phyloP scores from a whole-genome alignment of 2,888 invertebrate genomes.

The Cheilosia vulpina region DNA sequence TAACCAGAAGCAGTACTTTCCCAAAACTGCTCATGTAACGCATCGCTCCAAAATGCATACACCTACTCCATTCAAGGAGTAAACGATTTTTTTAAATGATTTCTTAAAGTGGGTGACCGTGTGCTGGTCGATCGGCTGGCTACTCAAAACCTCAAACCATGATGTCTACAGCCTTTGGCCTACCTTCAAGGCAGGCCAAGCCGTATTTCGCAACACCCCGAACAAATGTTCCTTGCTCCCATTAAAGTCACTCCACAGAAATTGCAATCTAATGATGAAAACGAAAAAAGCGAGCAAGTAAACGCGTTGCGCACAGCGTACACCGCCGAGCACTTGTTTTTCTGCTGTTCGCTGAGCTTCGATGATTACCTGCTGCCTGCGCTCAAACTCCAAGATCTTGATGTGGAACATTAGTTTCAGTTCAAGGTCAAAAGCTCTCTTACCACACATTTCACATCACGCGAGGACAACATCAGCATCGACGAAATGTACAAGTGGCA shows the following conservation, averaged over 20 bases:
- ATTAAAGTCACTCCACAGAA: constrained; percentile 56
- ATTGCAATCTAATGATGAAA: constrained; percentile 35
- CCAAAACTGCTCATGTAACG: too few relatives aligned
- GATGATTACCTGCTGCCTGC: constrained; percentile 40
- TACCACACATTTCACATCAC: constrained; percentile 42
- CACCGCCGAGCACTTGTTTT: constrained; percentile 16
- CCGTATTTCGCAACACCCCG: constrained; percentile 52
- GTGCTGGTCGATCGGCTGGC: constrained; percentile 16
- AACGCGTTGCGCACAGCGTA: constrained; percentile 49
- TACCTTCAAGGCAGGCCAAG: constrained; percentile 65
- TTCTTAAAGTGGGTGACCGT: constrained; percentile 23
- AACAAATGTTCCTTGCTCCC: constrained; percentile 61
- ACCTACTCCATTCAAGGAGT: background rate
- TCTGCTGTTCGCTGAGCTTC: constrained; percentile 5
- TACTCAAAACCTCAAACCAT: constrained; percentile 40
- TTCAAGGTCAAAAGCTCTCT: constrained; percentile 73
- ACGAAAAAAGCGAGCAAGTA: constrained; percentile 5
- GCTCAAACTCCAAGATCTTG: constrained; percentile 54
- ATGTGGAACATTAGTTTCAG: constrained; percentile 74
- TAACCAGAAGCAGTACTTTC: too few relatives aligned
- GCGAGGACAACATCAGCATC: constrained; percentile 64
- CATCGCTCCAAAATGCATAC: background rate
- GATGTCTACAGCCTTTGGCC: constrained; percentile 49
- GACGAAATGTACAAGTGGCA: constrained; percentile 4
- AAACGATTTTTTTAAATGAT: background rate